Evolutionary conservation across 1,140 invertebrate genomes (phyloP).

Genomic region (Oppia nitens): DNA sequence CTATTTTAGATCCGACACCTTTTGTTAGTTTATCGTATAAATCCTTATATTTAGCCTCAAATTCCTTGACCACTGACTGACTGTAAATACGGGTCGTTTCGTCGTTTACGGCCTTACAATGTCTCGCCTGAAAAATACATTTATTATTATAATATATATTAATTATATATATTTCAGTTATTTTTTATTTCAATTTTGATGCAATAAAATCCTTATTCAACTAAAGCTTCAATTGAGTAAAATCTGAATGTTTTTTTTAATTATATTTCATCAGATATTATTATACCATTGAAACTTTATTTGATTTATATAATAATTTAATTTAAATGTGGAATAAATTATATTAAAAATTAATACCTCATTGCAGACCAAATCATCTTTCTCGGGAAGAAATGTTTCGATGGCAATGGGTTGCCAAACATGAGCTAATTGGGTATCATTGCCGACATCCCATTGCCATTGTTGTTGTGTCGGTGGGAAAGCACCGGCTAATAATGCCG

Average conservation of each 20-base stretch:
- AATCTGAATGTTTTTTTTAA: too few species aligned
- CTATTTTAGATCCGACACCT: background rate
- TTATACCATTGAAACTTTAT: too few species aligned
- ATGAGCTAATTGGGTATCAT: background rate
- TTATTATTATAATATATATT: too few species aligned
- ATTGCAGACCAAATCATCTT: slow-evolving; percentile 7
- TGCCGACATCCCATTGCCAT: slow-evolving; percentile 35
- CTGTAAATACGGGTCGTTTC: background rate
- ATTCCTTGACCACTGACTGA: background rate
- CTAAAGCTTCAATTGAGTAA: too few species aligned
- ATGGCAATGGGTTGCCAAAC: slow-evolving; percentile 74
- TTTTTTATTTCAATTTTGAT: too few species aligned
- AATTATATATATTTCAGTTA: too few species aligned
- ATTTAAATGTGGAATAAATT: too few species aligned
- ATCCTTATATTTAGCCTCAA: background rate
- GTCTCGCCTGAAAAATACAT: background rate
- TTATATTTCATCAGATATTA: too few species aligned
- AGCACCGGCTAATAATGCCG: background rate
- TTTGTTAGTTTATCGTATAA: background rate
- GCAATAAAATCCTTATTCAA: too few species aligned
- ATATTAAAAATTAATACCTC: too few species aligned
- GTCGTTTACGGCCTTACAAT: background rate
- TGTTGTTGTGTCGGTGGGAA: slow-evolving; percentile 10
- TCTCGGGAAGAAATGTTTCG: slow-evolving; percentile 1
- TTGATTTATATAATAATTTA: too few species aligned